Conservation (phyloP, 2,113 vertebrate genomes). For the Tragelaphus buxtoni region DNA sequence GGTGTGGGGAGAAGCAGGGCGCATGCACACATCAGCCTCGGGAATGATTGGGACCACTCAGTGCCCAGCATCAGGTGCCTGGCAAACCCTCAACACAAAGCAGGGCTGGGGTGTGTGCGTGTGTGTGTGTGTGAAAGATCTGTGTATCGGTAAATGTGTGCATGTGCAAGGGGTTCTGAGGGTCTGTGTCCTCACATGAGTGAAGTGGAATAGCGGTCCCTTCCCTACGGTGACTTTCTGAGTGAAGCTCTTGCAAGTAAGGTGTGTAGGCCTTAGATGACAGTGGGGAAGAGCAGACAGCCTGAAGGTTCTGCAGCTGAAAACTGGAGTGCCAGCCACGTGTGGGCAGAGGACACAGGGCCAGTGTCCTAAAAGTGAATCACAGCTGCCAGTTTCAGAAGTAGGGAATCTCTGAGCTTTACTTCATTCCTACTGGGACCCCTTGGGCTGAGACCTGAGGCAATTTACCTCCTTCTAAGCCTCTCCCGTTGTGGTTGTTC, state of each 20-base stretch:
- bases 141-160: background rate
- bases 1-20: background rate
- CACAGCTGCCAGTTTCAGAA: background rate
- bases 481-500: background rate
- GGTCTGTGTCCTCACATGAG: background rate
- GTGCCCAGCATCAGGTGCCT: background rate
- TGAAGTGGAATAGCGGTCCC: background rate
- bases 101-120: background rate
- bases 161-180: accelerated
- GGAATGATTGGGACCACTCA: background rate
- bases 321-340: background rate
- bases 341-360: background rate
- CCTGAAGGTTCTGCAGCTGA: background rate
- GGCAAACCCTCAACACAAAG: background rate
- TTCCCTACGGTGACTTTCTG: background rate
- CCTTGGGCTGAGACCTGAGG: background rate
- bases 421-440: background rate
- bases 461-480: background rate
- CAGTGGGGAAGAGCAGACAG: background rate
- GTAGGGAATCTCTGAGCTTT: background rate
- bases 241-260: background rate
- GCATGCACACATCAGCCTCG: background rate
- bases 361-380: background rate
- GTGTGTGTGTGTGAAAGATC: background rate
- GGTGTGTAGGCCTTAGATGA: background rate